phyloP scores from a whole-genome alignment of 2,113 vertebrate species.

The Jacana jacana region DNA sequence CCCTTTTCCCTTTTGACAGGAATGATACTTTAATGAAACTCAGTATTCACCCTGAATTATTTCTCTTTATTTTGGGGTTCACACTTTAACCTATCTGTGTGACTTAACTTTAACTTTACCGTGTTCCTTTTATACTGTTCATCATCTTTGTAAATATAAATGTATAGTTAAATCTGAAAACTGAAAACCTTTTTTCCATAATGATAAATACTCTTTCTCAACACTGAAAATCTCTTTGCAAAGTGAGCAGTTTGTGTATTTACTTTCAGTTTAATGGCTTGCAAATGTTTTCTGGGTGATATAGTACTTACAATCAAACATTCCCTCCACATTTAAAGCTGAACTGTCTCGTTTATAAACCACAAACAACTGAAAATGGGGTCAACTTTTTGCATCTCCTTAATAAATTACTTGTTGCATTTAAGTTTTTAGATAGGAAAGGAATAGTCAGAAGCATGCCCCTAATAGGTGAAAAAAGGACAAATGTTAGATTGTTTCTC shows the following conservation, averaged over 20 bases:
- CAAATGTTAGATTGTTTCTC: not conserved
- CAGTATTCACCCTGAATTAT: not conserved
- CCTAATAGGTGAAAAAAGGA: not conserved
- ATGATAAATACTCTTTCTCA: not conserved
- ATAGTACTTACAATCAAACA: not conserved
- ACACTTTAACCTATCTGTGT: not conserved
- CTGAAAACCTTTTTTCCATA: not conserved
- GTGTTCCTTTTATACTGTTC: not conserved
- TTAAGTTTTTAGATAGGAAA: not conserved
- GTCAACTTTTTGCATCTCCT: not conserved
- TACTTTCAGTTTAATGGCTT: not conserved
- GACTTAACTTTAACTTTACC: no score
- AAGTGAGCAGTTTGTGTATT: not conserved
- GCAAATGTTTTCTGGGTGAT: not conserved
- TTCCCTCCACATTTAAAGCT: not conserved
- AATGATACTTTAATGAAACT: not conserved
- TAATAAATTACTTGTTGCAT: not conserved
- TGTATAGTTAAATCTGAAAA: not conserved
- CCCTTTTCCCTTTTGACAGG: not conserved
- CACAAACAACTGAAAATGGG: not conserved
- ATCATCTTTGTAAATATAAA: not conserved
- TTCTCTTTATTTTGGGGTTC: not conserved
- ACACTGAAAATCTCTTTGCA: not conserved
- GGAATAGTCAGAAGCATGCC: not conserved
- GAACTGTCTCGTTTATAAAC: not conserved